Percentiles rank a stretch among this genome's conserved stretches.
Evolutionary conservation across 2,888 invertebrate genomes (phyloP).

Genomic region (Eristalis pertinax): DNA sequence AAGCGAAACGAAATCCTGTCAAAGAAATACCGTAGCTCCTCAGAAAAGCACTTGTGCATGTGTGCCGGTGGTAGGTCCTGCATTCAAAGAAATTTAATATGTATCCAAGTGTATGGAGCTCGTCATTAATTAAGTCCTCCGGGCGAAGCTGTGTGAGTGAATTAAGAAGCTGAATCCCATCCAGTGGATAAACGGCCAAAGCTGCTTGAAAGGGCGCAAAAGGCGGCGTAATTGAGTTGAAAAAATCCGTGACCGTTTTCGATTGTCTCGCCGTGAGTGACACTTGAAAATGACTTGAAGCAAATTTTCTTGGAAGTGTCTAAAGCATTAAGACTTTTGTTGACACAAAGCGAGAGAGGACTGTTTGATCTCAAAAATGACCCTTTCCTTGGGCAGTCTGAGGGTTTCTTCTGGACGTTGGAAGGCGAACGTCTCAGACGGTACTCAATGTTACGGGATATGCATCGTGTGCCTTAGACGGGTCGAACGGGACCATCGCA

Average conservation of each 20-base stretch:
- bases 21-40: slow-evolving; percentile 9
- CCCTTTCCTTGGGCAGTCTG: too few species aligned
- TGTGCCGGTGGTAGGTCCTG: background rate
- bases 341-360: too few species aligned
- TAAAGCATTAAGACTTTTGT: too few species aligned
- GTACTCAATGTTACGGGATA: too few species aligned
- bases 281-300: background rate
- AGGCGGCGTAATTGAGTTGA: background rate
- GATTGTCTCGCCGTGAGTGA: background rate
- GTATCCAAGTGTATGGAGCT: background rate
- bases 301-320: background rate
- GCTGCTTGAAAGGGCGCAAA: background rate
- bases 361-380: too few species aligned
- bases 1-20: background rate
- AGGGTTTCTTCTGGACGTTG: too few species aligned
- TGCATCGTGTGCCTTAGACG: too few species aligned
- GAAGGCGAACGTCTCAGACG: too few species aligned
- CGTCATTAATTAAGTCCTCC: slow-evolving; percentile 18
- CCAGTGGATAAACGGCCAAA: background rate
- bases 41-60: background rate
- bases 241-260: background rate
- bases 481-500: too few species aligned
- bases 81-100: background rate
- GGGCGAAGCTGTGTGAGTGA: slow-evolving; percentile 18
- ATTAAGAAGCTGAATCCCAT: slow-evolving; percentile 6